A percentile compares a stretch with the other conserved stretches of the same genome.
These are phyloP conservation scores for Catharus bicknelli DNA, from an alignment of 2,113 vertebrate species.

Conservation along the genomic window DNA sequence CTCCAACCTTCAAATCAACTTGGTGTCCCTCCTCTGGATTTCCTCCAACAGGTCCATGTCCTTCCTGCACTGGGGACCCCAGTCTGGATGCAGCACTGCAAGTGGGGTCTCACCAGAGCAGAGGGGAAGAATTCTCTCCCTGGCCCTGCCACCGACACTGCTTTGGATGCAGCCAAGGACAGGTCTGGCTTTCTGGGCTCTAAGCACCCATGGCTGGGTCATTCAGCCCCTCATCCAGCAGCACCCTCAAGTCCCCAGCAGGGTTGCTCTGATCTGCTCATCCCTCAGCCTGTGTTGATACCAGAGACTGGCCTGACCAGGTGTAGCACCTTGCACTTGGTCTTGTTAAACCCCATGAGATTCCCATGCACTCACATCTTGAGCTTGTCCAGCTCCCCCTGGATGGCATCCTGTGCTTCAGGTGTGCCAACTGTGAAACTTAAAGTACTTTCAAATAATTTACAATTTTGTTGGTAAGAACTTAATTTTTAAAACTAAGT, in stretches of 20 bases:
- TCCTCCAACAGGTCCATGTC: accelerated
- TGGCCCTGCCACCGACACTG: accelerated
- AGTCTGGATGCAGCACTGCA: accelerated
- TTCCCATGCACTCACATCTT: accelerated
- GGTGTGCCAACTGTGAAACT: accelerated
- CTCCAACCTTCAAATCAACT: background rate
- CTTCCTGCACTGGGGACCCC: accelerated
- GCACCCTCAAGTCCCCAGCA: background rate
- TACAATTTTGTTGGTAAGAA: background rate
- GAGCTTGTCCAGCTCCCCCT: background rate
- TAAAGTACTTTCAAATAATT: background rate
- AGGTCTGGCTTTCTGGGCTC: accelerated
- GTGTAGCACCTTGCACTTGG: background rate
- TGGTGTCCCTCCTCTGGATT: background rate
- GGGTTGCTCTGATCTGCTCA: background rate
- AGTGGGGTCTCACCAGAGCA: accelerated
- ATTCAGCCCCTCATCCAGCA: background rate
- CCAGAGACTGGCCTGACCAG: accelerated
- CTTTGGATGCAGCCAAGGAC: background rate
- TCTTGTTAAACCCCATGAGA: accelerated
- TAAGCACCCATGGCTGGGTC: background rate
- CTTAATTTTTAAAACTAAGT: background rate
- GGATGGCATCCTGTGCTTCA: background rate
- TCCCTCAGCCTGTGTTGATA: background rate
- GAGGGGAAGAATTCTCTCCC: background rate